Conservation (phyloP, 2,888 invertebrate species). For the Caenorhabditis angaria region DNA sequence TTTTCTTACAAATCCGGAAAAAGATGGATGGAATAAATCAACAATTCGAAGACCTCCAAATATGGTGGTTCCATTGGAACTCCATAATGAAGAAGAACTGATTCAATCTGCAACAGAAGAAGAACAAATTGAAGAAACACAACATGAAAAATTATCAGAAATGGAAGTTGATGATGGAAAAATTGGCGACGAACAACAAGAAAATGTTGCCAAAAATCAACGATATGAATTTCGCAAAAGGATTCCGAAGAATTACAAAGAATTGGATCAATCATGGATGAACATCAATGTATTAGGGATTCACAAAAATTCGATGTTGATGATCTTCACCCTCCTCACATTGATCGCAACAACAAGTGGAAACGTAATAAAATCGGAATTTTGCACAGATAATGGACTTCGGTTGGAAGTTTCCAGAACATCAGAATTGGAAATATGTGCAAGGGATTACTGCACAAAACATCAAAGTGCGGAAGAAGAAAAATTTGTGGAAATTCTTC, state of each 20-base stretch:
- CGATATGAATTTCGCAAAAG: background rate
- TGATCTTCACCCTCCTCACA: background rate
- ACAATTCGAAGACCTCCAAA: constrained; percentile 11
- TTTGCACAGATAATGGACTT: constrained; percentile 3
- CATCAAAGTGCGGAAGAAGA: constrained; percentile 3
- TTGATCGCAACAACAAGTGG: background rate
- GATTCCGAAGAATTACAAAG: background rate
- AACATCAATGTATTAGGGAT: background rate
- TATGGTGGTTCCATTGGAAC: constrained; percentile 15
- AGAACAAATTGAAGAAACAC: background rate
- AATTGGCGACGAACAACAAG: too few relatives aligned
- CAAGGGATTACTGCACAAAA: constrained; percentile 7
- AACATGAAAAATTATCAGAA: background rate
- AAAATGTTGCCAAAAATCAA: too few relatives aligned
- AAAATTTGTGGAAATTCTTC: constrained; percentile 8
- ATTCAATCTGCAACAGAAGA: too few relatives aligned
- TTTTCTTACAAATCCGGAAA: background rate
- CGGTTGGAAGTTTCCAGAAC: background rate
- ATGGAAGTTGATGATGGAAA: too few relatives aligned
- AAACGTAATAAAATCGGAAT: background rate
- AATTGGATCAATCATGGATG: background rate
- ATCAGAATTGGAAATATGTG: constrained; percentile 10
- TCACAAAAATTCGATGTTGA: background rate
- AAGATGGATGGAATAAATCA: constrained; percentile 1
- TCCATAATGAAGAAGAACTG: background rate